Evolutionary conservation across 2,888 invertebrate species (phyloP), one percentile per base, ranked within the genome.

Genomic region (Trissolcus japonicus): DNA sequence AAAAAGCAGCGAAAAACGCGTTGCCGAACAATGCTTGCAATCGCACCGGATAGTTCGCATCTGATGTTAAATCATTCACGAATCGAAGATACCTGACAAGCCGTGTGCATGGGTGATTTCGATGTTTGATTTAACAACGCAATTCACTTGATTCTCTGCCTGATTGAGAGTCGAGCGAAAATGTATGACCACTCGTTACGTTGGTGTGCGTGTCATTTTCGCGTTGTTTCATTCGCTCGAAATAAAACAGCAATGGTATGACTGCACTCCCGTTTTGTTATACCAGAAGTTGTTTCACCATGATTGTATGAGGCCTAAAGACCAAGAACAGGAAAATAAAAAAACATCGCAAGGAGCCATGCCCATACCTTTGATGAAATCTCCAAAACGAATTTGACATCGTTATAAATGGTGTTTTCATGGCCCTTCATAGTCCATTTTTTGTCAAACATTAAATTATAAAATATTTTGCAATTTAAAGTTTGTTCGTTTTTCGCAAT

Each of bases 101-200:
- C 72, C 29, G 55, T 56, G 69, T 56, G 41, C 60, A 43, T 48
- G 51, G 62, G 17, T 71, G 61, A 63, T 71, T 68, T 51, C 41
- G 48, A 65, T 61, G 71, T 66, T 71, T 55, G 55, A 76, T 71
- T 76, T 61, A 71, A 71, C 66, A 76, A 60, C 41, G 41, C 48
- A 65, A 76, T 69, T 65, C 60, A 50, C 65, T 69, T 71, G 62
- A 62, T 76, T 65, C 56, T 46, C 62, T 40, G 51, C 48, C 41
- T 56, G 57, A 56, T 60, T 40, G 59, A 53, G 25, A 43, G 46
- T 19, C 6, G 16, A 48, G 55, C 17, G 41, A 54, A 66, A 66
- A 65, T 29, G 55, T 17, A 51, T 6, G 51, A 17, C 40, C 2
- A 57, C 46, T 40, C 48, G 48, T 51, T 51, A 35, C 11, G 35